These are phyloP conservation scores for Bombus turneri DNA, from an alignment of 1,140 invertebrate species.

Conservation along the genomic window DNA sequence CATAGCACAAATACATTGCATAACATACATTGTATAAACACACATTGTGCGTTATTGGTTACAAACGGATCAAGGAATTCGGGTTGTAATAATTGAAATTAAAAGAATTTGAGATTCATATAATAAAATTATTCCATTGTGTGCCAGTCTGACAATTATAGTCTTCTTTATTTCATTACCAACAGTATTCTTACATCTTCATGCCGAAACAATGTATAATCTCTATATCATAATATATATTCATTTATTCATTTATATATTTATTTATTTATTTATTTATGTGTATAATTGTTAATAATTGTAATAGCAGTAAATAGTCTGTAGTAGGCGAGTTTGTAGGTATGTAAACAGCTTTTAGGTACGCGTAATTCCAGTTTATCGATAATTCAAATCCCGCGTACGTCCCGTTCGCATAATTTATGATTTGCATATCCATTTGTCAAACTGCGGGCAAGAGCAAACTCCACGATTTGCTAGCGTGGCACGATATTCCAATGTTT, in stretches of 20 bases:
- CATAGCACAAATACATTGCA: neutral
- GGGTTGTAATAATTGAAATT: neutral
- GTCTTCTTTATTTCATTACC: constrained; percentile 77
- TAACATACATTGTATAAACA: no score
- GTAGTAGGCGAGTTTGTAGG: constrained; percentile 74
- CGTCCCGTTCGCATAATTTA: constrained; percentile 29
- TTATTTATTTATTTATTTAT: constrained; percentile 43
- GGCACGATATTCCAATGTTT: constrained; percentile 3
- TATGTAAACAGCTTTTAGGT: constrained; percentile 71
- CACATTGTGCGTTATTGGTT: neutral
- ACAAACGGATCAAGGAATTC: neutral
- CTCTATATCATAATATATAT: constrained; percentile 69
- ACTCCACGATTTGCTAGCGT: neutral
- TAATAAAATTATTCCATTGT: neutral
- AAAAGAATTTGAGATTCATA: neutral
- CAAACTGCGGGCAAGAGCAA: neutral
- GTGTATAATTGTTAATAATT: constrained; percentile 71
- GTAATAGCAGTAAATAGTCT: constrained; percentile 73
- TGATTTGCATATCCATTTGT: constrained; percentile 39
- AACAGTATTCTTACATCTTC: constrained; percentile 74
- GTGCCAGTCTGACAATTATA: constrained; percentile 70
- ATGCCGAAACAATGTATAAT: constrained; percentile 75
- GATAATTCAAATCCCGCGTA: constrained; percentile 65
- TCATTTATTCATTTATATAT: constrained; percentile 39
- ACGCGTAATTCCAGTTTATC: constrained; percentile 65